Conservation (phyloP, 2,797 vertebrate genomes). For the Valencia hispanica region DNA sequence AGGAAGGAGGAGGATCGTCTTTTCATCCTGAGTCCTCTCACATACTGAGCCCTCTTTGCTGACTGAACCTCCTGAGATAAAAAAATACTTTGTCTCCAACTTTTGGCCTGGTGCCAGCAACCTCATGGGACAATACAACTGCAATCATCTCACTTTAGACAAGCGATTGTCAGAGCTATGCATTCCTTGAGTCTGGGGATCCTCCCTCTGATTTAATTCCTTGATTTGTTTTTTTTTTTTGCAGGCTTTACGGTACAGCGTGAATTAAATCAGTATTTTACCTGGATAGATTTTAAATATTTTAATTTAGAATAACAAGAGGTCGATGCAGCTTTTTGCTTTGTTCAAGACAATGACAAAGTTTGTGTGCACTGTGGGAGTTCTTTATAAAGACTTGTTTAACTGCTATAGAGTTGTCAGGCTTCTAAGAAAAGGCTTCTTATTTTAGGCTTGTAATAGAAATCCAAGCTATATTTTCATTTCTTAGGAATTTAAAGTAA, state of each 20-base stretch:
- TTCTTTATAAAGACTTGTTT: constrained; percentile 33
- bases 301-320: constrained; percentile 30
- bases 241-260: background rate
- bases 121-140: constrained; percentile 11
- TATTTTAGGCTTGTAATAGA: no score
- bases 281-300: constrained; percentile 38
- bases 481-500: constrained; percentile 21
- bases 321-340: constrained; percentile 4
- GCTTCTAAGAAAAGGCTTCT: constrained; percentile 15
- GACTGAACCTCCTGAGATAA: background rate
- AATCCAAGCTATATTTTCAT: background rate
- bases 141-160: constrained; percentile 8
- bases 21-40: constrained; percentile 95
- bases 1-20: constrained; percentile 96
- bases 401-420: constrained; percentile 23
- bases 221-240: constrained; percentile 7
- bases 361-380: constrained; percentile 17
- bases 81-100: background rate
- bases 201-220: constrained; percentile 14
- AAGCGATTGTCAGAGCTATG: constrained; percentile 15
- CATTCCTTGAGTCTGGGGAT: constrained; percentile 5
- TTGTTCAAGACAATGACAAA: background rate
- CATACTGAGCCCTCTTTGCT: constrained; percentile 83
- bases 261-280: constrained; percentile 52
- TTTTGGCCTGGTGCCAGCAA: constrained; percentile 14